Percentiles rank a stretch among this genome's conserved stretches.
These are phyloP conservation scores for Lochmaea crataegi DNA, from an alignment of 2,888 invertebrate species.

Conservation along the genomic window DNA sequence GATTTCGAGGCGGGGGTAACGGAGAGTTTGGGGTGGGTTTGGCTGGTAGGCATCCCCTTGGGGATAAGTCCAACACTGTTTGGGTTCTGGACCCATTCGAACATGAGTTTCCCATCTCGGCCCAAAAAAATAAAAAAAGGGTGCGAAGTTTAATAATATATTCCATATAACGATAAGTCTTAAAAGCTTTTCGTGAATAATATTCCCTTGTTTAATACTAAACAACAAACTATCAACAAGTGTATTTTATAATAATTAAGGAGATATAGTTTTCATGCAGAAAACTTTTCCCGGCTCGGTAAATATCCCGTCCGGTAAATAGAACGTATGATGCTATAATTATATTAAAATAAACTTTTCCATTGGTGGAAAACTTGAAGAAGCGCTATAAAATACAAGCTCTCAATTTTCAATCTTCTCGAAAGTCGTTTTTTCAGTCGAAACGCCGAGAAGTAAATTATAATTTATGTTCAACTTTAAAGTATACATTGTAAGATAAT, in stretches of 20 bases:
- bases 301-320: background rate
- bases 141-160: no score
- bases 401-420: background rate
- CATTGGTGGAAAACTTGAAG: background rate
- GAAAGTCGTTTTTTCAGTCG: background rate
- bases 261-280: background rate
- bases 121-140: no score
- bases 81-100: no score
- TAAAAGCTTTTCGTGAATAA: no score
- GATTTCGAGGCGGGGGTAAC: no score
- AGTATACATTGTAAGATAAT: constrained; percentile 4
- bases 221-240: background rate
- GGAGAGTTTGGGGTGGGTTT: no score
- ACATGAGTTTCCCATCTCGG: no score
- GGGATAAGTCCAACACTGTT: no score
- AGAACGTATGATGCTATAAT: background rate
- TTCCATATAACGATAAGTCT: no score
- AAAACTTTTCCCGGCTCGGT: background rate
- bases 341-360: background rate
- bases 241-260: background rate
- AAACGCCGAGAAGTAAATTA: constrained; percentile 1
- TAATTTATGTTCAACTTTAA: constrained; percentile 1
- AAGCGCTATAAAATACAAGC: background rate
- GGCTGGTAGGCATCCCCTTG: no score
- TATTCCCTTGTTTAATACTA: background rate